Base-by-base conservation (phyloP, 1,140 invertebrate species). In the Sipha flava region DNA sequence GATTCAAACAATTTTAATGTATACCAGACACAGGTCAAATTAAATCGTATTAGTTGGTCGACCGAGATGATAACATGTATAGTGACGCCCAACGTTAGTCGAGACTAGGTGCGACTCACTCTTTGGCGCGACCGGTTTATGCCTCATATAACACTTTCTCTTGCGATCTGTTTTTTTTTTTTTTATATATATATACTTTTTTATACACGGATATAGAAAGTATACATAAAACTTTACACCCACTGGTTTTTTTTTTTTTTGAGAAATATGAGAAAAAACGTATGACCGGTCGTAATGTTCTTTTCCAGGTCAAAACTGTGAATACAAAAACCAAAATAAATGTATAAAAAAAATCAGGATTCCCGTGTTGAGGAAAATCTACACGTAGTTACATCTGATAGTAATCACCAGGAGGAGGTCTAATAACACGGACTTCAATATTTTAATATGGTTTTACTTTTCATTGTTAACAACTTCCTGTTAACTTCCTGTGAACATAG, bases 71-170 rank as follows among this genome's bases (percentile, higher is more conserved):
- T 73, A 26, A 52, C 45, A 34, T 16, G 43, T 31, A 18, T 40
- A 21, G 34, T 57, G 34, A 12, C 72, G 29, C n/a, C 7, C 16
- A 14, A 21, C 34, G 34, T 21, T 16, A 73, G 29, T 31, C 18
- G 1, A 14, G 62, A 66, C n/a, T 21, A 12, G 62, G 34, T 66
- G n/a, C 62, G n/a, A 3, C 14, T 43, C 40, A 52, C 34, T 4
- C 9, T 14, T n/a, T 5, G 26, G 29, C 18, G 21, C 23, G 66
- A 77, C 73, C 73, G 73, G 52, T 59, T 57, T 75, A 9, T 40
- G 49, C 12, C 6, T 29, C 21, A 16, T 21, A 31, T 34, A 75
- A 57, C 73, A 77, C 73, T 77, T 77, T 77, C 73, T 77, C 73
- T 9, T 7, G 43, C 14, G 16, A 47, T 70, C 16, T n/a, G 23